Base-by-base conservation (phyloP, 1,140 invertebrate genomes). In the Belonocnema kinseyi region DNA sequence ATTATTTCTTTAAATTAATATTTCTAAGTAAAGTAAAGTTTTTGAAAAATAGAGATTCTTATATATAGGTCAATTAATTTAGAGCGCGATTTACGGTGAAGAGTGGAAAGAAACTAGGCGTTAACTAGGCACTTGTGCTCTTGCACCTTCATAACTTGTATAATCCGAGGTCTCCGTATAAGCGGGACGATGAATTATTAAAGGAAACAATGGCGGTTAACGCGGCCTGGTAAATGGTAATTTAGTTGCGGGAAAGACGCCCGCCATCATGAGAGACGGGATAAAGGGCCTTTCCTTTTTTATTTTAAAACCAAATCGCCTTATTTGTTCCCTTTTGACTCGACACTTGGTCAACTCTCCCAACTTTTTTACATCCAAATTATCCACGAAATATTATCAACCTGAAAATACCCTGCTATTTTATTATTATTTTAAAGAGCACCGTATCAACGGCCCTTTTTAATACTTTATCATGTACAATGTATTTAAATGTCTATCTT, bases 181-280 rank as follows among this genome's bases (percentile, higher is more conserved):
- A 56, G 54, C 54, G 54, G 17, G 17, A 12, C 54, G 54, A 56
- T 66, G 61, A 66, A 66, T 66, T 66, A 66, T 66, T 66, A 66
- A 66, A 66, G 58, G 58, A 40, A 66, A 66, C 58, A 66, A 66
- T 66, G 58, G 26, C 12, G 58, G 58, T 66, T 66, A 33, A 66
- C 58, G 58, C 58, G 58, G 16, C 26, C 21, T 66, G 58, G 58
- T 33, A 66, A 66, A 66, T 26, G 58, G 58, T 66, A 66, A 66
- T 66, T 66, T 66, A 26, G 58, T 66, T 66, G 21, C 58, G 26
- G 58, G 10, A 66, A 66, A 66, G 58, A 66, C 58, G 26, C 26
- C 58, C 58, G 26, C 58, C 58, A 14, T 40, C 21, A 66, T 16
- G 14, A 66, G 58, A 66, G 26, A 4, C 26, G 26, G 13, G 58